A percentile compares a stretch with the other conserved stretches of the same genome.
Evolutionary conservation across 2,113 vertebrate genomes (phyloP).

Genomic region (Maccullochella peelii): DNA sequence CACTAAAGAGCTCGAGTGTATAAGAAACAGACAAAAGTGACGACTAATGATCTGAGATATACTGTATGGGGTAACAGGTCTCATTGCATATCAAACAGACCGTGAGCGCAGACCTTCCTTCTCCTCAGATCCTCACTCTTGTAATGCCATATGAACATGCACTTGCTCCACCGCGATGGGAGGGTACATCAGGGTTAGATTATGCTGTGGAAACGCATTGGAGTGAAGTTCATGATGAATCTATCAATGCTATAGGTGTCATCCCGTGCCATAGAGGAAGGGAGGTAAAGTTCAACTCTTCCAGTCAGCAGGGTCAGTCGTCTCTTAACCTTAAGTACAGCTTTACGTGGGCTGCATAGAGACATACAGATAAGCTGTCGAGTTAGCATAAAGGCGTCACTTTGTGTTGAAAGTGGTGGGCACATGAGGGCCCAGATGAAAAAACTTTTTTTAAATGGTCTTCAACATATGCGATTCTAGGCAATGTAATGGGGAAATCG

Average conservation of each 20-base stretch:
- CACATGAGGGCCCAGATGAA: too few relatives aligned
- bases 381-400: not conserved
- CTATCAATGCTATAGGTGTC: conserved; percentile 29
- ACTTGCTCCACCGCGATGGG: conserved; percentile 5
- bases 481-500: too few relatives aligned
- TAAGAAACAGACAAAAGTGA: conserved; percentile 51
- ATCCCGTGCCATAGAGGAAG: not conserved
- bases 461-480: too few relatives aligned
- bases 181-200: conserved; percentile 13
- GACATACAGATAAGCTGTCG: not conserved
- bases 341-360: not conserved
- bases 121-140: conserved; percentile 21
- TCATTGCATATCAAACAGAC: conserved; percentile 51
- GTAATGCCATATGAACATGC: conserved; percentile 38
- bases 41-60: conserved; percentile 47
- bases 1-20: conserved; percentile 27
- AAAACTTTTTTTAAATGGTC: too few relatives aligned
- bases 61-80: conserved; percentile 23
- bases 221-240: conserved; percentile 16
- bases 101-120: not conserved
- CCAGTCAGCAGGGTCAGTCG: not conserved
- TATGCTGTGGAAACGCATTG: conserved; percentile 16
- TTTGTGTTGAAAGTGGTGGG: too few relatives aligned
- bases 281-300: conserved; percentile 7
- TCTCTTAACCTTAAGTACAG: not conserved